Conservation (phyloP, 1,140 invertebrate genomes). For the Hycleus phaleratus region DNA sequence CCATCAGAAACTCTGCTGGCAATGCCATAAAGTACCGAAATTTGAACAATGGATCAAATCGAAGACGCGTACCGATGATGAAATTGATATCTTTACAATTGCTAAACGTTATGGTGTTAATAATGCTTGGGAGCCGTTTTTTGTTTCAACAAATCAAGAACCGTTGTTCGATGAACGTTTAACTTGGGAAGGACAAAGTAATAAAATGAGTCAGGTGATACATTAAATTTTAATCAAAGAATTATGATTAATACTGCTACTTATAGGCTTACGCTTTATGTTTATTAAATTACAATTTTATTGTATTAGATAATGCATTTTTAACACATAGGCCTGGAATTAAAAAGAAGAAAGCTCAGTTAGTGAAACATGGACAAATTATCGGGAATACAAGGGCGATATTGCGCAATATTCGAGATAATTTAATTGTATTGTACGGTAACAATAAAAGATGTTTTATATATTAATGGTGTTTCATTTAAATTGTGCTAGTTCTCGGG, state of each 20-base stretch:
- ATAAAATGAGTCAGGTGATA: slow-evolving; percentile 46
- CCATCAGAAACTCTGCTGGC: slow-evolving; percentile 49
- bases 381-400: too few species aligned
- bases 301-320: slow-evolving; percentile 82
- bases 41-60: slow-evolving; percentile 35
- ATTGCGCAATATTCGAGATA: too few species aligned
- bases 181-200: slow-evolving; percentile 52
- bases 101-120: slow-evolving; percentile 40
- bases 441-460: too few species aligned
- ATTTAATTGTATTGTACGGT: too few species aligned
- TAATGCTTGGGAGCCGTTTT: slow-evolving; percentile 53
- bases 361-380: too few species aligned
- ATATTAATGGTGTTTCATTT: too few species aligned
- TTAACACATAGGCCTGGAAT: slow-evolving; percentile 80
- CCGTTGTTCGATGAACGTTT: slow-evolving; percentile 53
- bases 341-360: slow-evolving; percentile 41
- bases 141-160: slow-evolving; percentile 52
- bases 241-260: too few species aligned
- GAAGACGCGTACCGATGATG: slow-evolving; percentile 5
- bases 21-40: slow-evolving; percentile 47
- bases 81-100: slow-evolving; percentile 25
- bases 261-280: slow-evolving; percentile 53
- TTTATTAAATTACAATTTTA: slow-evolving; percentile 78
- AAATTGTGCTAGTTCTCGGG: too few species aligned
- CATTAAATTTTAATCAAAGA: too few species aligned